Base-by-base conservation (phyloP, 2,113 vertebrate genomes). In the Rhinoptilus africanus region DNA sequence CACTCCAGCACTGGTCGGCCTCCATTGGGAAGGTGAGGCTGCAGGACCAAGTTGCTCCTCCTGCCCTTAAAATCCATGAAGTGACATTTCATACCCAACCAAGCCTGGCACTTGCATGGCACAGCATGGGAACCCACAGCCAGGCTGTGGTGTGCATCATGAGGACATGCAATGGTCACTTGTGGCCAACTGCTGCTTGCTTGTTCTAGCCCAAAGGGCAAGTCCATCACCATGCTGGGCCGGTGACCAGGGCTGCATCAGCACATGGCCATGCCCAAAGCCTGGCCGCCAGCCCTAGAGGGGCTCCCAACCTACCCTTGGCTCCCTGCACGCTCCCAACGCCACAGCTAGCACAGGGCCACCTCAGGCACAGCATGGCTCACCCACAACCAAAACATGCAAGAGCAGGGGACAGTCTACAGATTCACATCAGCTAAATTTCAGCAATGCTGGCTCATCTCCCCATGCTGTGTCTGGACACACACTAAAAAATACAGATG, bases 1-100 rank as follows among this genome's bases (percentile, higher is more conserved):
- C 67, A 48, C 0, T 0, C 26, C 66, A 47, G 34, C 41, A 53
- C 47, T 34, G 41, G 20, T 15, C 1, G 8, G 26, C 39, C 39
- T 64, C 17, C 12, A 12, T 10, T 0, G 0, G 14, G 20, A 48
- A 77, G 22, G 10, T 19, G 5, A 3, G 60, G 23, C 64, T 92
- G 41, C 45, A 78, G 50, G 60, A 88, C 7, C 0, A 0, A 66
- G 27, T 13, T 5, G 1, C 10, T 91, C 15, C 23, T 69, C 34
- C 54, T 43, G 50, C 26, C 59, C 23, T 77, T 73, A 86, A 73
- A 89, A 63, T 72, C 32, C 11, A 1, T 3, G 3, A 68, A 72
- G 53, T 2, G 5, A 34, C 45, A 41, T 41, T 81, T 60, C 37
- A 47, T n/a, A 54, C 4, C 35, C 53, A 64, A 4, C 9, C 0